Evolutionary conservation across 2,797 vertebrate species (phyloP), one percentile per base, ranked within the genome.

Genomic region (Synaphobranchus kaupii): DNA sequence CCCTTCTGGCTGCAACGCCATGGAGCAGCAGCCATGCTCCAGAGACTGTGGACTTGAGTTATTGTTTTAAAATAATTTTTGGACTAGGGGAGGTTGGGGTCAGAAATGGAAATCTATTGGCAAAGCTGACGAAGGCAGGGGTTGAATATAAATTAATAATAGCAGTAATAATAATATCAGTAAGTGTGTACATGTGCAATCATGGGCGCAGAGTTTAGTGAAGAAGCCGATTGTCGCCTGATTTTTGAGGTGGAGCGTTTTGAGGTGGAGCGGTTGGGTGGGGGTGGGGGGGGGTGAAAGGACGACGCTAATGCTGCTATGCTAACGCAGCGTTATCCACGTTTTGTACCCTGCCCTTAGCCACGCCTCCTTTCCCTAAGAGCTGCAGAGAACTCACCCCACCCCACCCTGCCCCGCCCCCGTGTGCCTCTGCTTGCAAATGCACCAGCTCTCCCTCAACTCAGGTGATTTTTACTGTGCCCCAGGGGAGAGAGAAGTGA

Each of bases 401-500:
- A n/a, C n/a, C n/a, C n/a, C n/a, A n/a, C n/a, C n/a, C n/a, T n/a
- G n/a, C n/a, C 56, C 28, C 50, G 39, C 17, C 82, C 82, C 66
- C 15, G 76, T 17, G 63, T 52, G 9, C 89, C 89, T 56, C 28
- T 58, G 87, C 87, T 86, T 89, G 56, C 86, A 68, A 52, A 85
- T 84, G 91, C 92, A 90, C 88, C 91, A 90, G 93, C 92, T 95
- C 92, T 93, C 93, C 94, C 93, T 95, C 94, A 97, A 97, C 98
- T 99, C 98, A 97, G 97, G 96, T 97, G 95, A 95, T 96, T 97
- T 96, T 94, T 97, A 95, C 92, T 94, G 96, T 96, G 96, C 94
- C 96, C 94, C 94, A 94, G 93, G 87, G 91, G 91, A 94, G 90
- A 92, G 87, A 85, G 39, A 81, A 31, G 31, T 66, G 91, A 85